phyloP scores from a whole-genome alignment of 2,113 vertebrate species.

The Stigmatopora nigra region DNA sequence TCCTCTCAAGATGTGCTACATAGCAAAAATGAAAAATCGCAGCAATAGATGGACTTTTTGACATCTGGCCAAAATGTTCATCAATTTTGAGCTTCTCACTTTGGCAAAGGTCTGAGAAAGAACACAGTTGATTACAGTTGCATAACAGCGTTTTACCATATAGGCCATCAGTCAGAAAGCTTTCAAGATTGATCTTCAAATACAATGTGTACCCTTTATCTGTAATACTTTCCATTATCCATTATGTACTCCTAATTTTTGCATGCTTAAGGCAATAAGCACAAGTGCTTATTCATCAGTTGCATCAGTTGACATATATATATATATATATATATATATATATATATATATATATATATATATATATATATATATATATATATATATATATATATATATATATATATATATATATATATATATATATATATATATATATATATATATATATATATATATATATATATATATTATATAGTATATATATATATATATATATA shows the following conservation, averaged over 20 bases:
- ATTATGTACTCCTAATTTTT: neutral
- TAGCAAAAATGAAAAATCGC: conserved; percentile 2
- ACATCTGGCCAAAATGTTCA: conserved; percentile 23
- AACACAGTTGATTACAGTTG: conserved; percentile 27
- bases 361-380: too few species aligned
- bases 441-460: too few species aligned
- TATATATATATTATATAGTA: too few species aligned
- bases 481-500: too few species aligned
- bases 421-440: too few species aligned
- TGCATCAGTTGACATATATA: neutral
- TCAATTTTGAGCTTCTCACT: conserved; percentile 24
- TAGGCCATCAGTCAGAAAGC: conserved; percentile 13
- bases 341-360: too few species aligned
- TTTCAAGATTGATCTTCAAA: conserved; percentile 18
- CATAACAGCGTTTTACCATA: conserved; percentile 22
- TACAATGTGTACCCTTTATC: conserved; percentile 3
- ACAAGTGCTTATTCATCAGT: neutral
- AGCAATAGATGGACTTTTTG: conserved; percentile 7
- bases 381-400: too few species aligned
- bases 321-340: too few species aligned
- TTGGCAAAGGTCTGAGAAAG: conserved; percentile 21
- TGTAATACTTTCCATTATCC: neutral
- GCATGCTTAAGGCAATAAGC: neutral
- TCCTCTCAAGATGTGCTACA: neutral
- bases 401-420: too few species aligned